Evolutionary conservation across 2,888 invertebrate species (phyloP).

Genomic region (Tricholauxania praeusta): DNA sequence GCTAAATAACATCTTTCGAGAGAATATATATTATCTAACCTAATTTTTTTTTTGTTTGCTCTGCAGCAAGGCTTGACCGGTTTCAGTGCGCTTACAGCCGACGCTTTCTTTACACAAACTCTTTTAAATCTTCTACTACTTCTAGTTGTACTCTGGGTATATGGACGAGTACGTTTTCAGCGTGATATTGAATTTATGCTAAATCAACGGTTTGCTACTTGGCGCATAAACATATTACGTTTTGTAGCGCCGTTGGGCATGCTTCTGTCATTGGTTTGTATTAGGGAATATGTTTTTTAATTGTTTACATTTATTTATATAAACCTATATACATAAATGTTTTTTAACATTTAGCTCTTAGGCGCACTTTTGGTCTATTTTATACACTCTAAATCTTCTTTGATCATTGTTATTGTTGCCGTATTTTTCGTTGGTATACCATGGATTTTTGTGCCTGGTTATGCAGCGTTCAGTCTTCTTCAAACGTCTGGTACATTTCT

Average conservation of each 20-base stretch:
- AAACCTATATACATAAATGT: background rate
- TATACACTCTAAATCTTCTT: constrained; percentile 41
- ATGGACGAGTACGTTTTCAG: constrained; percentile 76
- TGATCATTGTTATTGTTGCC: constrained; percentile 38
- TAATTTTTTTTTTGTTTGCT: background rate
- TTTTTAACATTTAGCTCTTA: constrained; percentile 44
- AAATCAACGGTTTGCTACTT: constrained; percentile 72
- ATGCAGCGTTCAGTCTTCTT: constrained; percentile 54
- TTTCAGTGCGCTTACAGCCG: constrained; percentile 47
- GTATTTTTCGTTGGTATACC: constrained; percentile 53
- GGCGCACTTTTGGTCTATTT: constrained; percentile 7
- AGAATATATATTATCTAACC: too few relatives aligned
- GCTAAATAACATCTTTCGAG: background rate
- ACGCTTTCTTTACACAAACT: constrained; percentile 51
- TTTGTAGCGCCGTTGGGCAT: constrained; percentile 59
- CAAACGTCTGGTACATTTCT: constrained; percentile 55
- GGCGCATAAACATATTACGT: constrained; percentile 59
- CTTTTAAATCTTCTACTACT: constrained; percentile 74
- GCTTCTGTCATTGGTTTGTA: constrained; percentile 50
- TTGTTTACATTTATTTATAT: constrained; percentile 18
- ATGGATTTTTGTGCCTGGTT: constrained; percentile 58
- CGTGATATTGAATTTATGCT: constrained; percentile 81
- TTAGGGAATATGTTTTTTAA: background rate
- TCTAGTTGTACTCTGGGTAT: constrained; percentile 84
- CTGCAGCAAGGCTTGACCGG: constrained; percentile 51